These are phyloP conservation scores for Basileuterus tristriatus DNA, from an alignment of 2,797 vertebrate species.

Conservation along the genomic window DNA sequence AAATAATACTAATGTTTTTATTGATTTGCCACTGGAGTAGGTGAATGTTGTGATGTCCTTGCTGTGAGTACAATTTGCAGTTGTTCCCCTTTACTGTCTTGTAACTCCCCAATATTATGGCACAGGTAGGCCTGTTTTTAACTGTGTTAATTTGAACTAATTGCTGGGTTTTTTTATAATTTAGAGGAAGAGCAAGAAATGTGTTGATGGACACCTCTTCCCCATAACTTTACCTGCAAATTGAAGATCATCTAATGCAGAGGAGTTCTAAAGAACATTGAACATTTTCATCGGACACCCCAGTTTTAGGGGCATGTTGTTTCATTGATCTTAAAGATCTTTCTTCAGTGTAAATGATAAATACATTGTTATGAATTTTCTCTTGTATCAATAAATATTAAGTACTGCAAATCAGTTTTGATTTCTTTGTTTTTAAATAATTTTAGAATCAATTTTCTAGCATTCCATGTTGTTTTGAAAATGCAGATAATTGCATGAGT, in stretches of 20 bases:
- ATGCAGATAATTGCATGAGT: neutral
- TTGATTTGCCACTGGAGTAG: neutral
- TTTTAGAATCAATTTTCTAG: neutral
- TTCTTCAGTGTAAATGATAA: slow-evolving; percentile 8
- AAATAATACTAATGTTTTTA: neutral
- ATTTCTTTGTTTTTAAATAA: neutral
- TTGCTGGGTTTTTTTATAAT: neutral
- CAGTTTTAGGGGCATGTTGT: neutral
- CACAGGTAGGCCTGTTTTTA: neutral
- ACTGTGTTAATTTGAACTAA: neutral
- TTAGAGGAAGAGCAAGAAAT: neutral
- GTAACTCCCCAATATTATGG: neutral
- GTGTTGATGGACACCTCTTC: neutral
- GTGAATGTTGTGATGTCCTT: neutral
- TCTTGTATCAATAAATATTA: slow-evolving; percentile 41
- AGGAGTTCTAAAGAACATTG: neutral
- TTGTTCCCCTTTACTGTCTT: neutral
- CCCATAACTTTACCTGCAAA: neutral
- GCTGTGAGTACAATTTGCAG: neutral
- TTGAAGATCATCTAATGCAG: neutral
- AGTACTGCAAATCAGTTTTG: neutral
- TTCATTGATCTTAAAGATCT: neutral
- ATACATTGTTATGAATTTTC: neutral
- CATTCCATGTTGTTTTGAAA: neutral
- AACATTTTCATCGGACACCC: neutral